A percentile compares a stretch with the other conserved stretches of the same genome.
phyloP scores from a whole-genome alignment of 2,113 vertebrate species.

The Heterocephalus glaber region DNA sequence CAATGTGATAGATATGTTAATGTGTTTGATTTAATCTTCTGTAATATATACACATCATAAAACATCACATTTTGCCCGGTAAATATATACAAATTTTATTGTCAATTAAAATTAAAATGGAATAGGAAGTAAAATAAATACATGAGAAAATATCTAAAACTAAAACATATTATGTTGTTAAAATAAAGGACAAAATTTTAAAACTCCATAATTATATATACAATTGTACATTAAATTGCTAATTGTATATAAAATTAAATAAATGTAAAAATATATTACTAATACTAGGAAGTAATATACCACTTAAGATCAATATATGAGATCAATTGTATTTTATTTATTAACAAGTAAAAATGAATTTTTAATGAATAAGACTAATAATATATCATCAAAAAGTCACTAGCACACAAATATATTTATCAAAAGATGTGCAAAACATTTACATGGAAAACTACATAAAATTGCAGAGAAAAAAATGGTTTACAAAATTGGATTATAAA shows the following conservation, averaged over 20 bases:
- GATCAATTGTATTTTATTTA: neutral
- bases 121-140: neutral
- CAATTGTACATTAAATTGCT: neutral
- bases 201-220: neutral
- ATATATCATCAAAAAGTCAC: neutral
- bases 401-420: neutral
- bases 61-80: neutral
- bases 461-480: neutral
- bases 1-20: neutral
- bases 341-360: neutral
- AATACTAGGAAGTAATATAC: neutral
- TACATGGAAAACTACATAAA: neutral
- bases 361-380: neutral
- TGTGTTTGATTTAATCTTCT: neutral
- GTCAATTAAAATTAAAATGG: neutral
- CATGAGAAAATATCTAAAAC: neutral
- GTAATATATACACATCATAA: neutral
- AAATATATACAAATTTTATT: neutral
- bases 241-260: neutral
- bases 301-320: neutral
- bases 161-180: neutral
- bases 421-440: neutral
- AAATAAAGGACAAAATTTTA: neutral
- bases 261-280: neutral
- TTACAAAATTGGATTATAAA: neutral